phyloP scores from a whole-genome alignment of 1,140 invertebrate species.

The Lethrus apterus region DNA sequence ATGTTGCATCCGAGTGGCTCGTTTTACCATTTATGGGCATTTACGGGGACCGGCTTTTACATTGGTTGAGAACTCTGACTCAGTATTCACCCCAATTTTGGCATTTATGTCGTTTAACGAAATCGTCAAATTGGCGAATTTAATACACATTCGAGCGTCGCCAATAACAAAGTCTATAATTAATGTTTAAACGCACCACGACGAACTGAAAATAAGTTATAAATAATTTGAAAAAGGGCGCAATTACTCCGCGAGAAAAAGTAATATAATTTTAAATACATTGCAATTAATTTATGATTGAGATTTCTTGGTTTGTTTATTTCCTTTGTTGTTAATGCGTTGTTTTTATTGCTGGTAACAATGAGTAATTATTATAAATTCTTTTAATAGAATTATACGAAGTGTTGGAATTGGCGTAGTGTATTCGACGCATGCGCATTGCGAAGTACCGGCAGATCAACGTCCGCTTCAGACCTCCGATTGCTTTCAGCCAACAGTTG shows the following conservation, averaged over 20 bases:
- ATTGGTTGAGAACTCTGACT: slow-evolving; percentile 36
- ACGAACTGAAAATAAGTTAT: slow-evolving; percentile 8
- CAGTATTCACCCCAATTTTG: slow-evolving; percentile 6
- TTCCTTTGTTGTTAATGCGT: too few relatives aligned
- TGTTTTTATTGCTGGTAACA: too few relatives aligned
- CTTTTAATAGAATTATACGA: slow-evolving; percentile 12
- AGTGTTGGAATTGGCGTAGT: slow-evolving; percentile 22
- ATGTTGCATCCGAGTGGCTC: slow-evolving; percentile 32
- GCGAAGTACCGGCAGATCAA: slow-evolving; percentile 37
- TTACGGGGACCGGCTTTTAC: slow-evolving; percentile 35
- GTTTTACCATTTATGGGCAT: slow-evolving; percentile 42
- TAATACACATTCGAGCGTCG: too few relatives aligned
- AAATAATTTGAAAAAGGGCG: slow-evolving; percentile 29
- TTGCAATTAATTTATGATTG: background rate
- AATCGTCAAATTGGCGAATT: too few relatives aligned
- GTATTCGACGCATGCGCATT: slow-evolving; percentile 28
- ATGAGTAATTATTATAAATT: slow-evolving; percentile 9
- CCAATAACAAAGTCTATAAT: too few relatives aligned
- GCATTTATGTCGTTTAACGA: too few relatives aligned
- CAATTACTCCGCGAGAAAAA: slow-evolving; percentile 26
- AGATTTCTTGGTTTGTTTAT: too few relatives aligned
- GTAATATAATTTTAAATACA: slow-evolving; percentile 17
- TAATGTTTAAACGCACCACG: background rate
- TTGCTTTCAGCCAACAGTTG: slow-evolving; percentile 28
- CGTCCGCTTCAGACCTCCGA: slow-evolving; percentile 33